Evolutionary conservation across 2,113 vertebrate genomes (phyloP), one percentile per base, ranked within the genome.

Genomic region (Sardina pilchardus): DNA sequence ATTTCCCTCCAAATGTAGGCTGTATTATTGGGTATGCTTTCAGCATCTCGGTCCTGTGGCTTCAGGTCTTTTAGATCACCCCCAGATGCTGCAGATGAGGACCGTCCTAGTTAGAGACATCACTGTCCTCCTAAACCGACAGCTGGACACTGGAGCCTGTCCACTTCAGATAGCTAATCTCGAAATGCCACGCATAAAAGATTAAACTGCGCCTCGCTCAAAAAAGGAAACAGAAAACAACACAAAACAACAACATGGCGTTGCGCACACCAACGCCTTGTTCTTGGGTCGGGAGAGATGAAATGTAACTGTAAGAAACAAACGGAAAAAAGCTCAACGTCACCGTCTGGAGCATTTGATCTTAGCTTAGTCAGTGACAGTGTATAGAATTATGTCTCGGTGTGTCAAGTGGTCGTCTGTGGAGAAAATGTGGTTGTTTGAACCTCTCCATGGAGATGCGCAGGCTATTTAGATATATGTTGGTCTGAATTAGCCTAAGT

Each of bases 111-210:
- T 50, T 50, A 16, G 53, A 59, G 19, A 24, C 53, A 59, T 24
- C 53, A 14, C 24, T 47, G 43, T 82, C 86, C 87, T 88, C 88
- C 86, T 90, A 88, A 89, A 88, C 81, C 91, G 92, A 93, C 93
- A 94, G 92, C 91, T 93, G 94, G 91, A 89, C 89, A 85, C 45
- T 10, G 85, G n/a, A n/a, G n/a, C 47, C 82, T 86, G 88, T 26
- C 44, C 88, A 42, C 71, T 75, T n/a, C 83, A 59, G 34, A 17
- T 71, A 67, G 21, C 36, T 92, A 91, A 93, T 92, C 91, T 91
- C 90, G 82, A 86, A 86, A 83, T 88, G 83, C 67, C 84, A 36
- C 71, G 26, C 83, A 91, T 34, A 83, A 84, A 87, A 91, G 89
- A 90, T 90, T 89, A 90, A 91, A 88, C 67, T 80, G 26, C 24